Evolutionary conservation across 2,113 vertebrate species (phyloP), one percentile per base, ranked within the genome.

Genomic region (Pogona vitticeps): DNA sequence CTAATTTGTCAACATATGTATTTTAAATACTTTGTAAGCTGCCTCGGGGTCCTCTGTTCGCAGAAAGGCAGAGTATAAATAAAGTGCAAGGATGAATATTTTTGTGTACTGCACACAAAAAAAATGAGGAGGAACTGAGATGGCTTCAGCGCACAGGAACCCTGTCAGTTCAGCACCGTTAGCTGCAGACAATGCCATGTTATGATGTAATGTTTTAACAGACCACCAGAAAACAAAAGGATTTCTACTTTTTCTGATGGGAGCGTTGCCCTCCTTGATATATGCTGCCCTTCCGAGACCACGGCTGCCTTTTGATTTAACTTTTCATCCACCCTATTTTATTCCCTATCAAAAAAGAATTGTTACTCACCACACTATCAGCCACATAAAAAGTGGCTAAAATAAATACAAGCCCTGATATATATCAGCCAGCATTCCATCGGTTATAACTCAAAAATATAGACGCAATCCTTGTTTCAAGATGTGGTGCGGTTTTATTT

Each of bases 401-500:
- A 93, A 91, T 83, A 90, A 81, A 82, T 82, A 88, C 28, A 88
- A 58, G 26, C 13, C 85, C 83, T 89, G 68, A 73, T 88, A 59
- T 75, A 59, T 84, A 84, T 92, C 86, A 81, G 38, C 21, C 82
- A 23, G 12, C 88, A 58, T 56, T 89, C 70, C 73, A 91, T 58
- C 85, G 80, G 21, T 71, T 90, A 7, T 72, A 85, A 91, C 72
- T 84, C 65, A 88, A 88, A 90, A 89, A 83, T 89, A 63, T 8
- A 70, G 61, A 83, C 0, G 72, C 84, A 91, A 88, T 89, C 61
- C 85, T 68, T 46, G 46, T n/a, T 13, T 88, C 92, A 72, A 86
- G 92, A 82, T 90, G 91, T 90, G 82, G 86, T 89, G 92, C 72
- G 94, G 36, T 83, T 67, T 78, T 80, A 26, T n/a, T 81, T 91